Conservation (phyloP, 2,797 vertebrate species). For the Acanthurus tractus region DNA sequence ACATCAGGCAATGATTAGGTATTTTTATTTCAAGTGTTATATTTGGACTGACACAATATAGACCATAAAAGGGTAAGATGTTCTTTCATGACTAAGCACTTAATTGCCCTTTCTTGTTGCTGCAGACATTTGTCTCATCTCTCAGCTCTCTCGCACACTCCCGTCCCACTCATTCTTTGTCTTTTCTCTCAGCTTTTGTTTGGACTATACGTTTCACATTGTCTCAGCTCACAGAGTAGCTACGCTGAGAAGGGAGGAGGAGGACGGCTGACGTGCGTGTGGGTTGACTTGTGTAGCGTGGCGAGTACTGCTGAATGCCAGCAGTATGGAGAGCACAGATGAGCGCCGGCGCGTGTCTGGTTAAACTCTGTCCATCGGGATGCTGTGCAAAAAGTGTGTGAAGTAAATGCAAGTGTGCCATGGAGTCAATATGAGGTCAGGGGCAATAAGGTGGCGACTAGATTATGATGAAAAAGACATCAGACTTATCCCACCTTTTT, state of each 20-base stretch:
- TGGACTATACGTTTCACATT: slow-evolving; percentile 67
- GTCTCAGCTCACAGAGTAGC: slow-evolving; percentile 53
- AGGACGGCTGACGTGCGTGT: slow-evolving; percentile 52
- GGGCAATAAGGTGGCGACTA: background rate
- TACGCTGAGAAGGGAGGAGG: slow-evolving; percentile 38
- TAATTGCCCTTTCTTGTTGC: slow-evolving; percentile 60
- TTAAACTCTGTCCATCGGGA: slow-evolving; percentile 52
- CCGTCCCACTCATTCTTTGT: slow-evolving; percentile 66
- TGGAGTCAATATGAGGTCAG: slow-evolving; percentile 55
- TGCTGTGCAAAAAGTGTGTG: slow-evolving; percentile 28
- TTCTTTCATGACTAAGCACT: slow-evolving; percentile 62
- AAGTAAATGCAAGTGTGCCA: slow-evolving; percentile 41
- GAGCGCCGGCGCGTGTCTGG: slow-evolving; percentile 46
- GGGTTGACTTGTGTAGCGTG: slow-evolving; percentile 41
- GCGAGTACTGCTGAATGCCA: slow-evolving; percentile 37
- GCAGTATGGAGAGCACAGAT: slow-evolving; percentile 33
- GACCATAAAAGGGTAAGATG: slow-evolving; percentile 54
- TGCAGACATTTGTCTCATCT: slow-evolving; percentile 73
- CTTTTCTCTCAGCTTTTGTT: slow-evolving; percentile 67
- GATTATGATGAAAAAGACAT: too few species aligned
- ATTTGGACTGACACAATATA: slow-evolving; percentile 47
- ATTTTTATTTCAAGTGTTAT: slow-evolving; percentile 22
- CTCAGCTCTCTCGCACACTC: slow-evolving; percentile 52
- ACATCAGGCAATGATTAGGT: slow-evolving; percentile 19
- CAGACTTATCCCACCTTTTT: background rate